A percentile compares a stretch with the other conserved stretches of the same genome.
These are phyloP conservation scores for Lophius piscatorius DNA, from an alignment of 2,113 vertebrate genomes.

Conservation along the genomic window DNA sequence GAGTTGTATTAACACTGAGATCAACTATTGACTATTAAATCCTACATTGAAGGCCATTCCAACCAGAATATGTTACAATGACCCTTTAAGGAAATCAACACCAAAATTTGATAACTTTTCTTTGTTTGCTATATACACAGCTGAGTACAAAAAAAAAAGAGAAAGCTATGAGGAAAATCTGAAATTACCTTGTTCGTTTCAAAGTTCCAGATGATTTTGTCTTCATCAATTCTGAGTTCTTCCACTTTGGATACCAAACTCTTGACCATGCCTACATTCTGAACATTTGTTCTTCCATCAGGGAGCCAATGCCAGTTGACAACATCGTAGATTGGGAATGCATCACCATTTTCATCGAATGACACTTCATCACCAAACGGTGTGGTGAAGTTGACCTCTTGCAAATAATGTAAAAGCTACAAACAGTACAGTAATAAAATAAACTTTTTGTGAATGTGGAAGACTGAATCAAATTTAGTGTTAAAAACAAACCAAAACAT, in stretches of 20 bases:
- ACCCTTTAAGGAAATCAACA: too few relatives aligned
- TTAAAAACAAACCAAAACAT: neutral
- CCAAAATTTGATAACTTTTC: too few relatives aligned
- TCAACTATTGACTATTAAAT: too few relatives aligned
- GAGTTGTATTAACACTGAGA: too few relatives aligned
- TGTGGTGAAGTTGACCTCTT: constrained; percentile 74
- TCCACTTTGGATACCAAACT: constrained; percentile 41
- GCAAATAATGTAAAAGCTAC: constrained; percentile 70
- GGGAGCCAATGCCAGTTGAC: constrained; percentile 68
- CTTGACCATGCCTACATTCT: constrained; percentile 62
- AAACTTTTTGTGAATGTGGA: too few relatives aligned
- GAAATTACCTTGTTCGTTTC: constrained; percentile 44
- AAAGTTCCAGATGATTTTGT: constrained; percentile 46
- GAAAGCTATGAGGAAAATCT: neutral
- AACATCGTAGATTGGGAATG: constrained; percentile 72
- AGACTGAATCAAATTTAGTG: too few relatives aligned
- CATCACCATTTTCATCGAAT: constrained; percentile 75
- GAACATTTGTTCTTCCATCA: constrained; percentile 50
- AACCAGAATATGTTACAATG: too few relatives aligned
- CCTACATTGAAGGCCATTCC: too few relatives aligned
- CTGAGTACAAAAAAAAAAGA: too few relatives aligned
- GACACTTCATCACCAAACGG: constrained; percentile 68
- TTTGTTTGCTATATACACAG: too few relatives aligned
- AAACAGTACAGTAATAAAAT: neutral
- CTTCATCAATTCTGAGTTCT: constrained; percentile 64